Evolutionary conservation across 2,113 vertebrate species (phyloP), one percentile per base, ranked within the genome.

Genomic region (Psophia crepitans): DNA sequence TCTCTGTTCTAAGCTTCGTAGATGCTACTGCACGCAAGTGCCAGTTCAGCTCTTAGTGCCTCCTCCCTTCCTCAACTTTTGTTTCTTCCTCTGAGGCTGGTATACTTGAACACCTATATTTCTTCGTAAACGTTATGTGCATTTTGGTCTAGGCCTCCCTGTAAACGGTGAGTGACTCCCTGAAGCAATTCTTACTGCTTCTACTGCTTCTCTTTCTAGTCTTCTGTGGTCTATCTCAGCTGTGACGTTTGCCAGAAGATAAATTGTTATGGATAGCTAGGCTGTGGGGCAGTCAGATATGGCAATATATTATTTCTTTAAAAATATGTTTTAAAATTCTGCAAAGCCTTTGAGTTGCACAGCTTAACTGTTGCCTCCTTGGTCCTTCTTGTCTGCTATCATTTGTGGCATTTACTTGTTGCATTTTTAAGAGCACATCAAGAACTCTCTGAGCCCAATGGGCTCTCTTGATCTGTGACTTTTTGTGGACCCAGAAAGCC

Each of bases 271-370:
- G 60, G 87, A 92, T 93, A 77, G 85, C 75, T 90, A 35, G 71
- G 60, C 90, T 95, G 78, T 90, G 75, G 92, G 95, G 93, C 96
- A 87, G 75, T 88, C 76, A 93, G 73, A 68, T 57, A 79, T 41
- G 43, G 46, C 37, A 88, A 88, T 70, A 13, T 90, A 89, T 94
- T 96, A 96, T 94, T 95, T 93, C 94, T 85, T 94, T 90, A 39
- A 81, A 96, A 93, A 66, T 83, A 96, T 6, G 10, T 57, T 93
- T 86, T 89, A 88, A 60, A 95, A 88, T 92, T 86, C 71, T 89
- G 56, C 56, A 81, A 54, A 90, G 71, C n/a, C 61, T 94, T 93
- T 68, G 75, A 70, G 51, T 93, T 75, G 64, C 26, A 39, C n/a
- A 71, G 51, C 39, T 81, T 90, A 70, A 63, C 64, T 83, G 49